Evolutionary conservation across 2,888 invertebrate species (phyloP).

Genomic region (Julus scandinavius): DNA sequence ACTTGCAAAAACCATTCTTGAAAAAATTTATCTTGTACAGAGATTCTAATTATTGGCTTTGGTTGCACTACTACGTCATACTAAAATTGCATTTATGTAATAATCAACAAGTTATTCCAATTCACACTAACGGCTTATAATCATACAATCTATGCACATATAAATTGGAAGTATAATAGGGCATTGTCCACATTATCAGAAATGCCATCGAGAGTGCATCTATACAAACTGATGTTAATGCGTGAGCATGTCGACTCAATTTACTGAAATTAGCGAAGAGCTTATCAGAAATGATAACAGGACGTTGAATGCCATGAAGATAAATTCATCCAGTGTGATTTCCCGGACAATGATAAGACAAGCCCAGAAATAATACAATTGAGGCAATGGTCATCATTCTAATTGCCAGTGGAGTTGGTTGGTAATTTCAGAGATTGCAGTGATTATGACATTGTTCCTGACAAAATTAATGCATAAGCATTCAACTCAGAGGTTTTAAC

Average conservation of each 20-base stretch:
- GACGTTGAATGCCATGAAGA: not conserved
- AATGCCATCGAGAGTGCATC: not conserved
- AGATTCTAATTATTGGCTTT: too few relatives aligned
- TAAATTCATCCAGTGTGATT: not conserved
- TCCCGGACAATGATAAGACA: not conserved
- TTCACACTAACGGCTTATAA: too few relatives aligned
- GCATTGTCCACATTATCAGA: not conserved
- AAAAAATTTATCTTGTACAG: too few relatives aligned
- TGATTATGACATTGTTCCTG: not conserved
- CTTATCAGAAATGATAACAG: slow-evolving; percentile 2
- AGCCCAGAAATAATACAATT: not conserved
- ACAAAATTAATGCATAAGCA: not conserved
- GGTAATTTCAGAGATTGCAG: not conserved
- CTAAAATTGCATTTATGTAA: too few relatives aligned
- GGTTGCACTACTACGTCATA: too few relatives aligned
- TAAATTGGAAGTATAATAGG: not conserved
- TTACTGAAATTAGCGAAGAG: slow-evolving; percentile 22
- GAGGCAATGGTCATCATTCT: slow-evolving; percentile 37
- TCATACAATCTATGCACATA: too few relatives aligned
- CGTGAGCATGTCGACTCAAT: not conserved
- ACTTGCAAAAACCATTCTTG: too few relatives aligned
- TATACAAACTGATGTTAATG: not conserved
- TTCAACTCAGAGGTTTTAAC: too few relatives aligned
- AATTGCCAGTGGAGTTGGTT: slow-evolving; percentile 23
- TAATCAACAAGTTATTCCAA: too few relatives aligned